Base-by-base conservation (phyloP, 2,113 vertebrate species). In the Anhinga rufa region DNA sequence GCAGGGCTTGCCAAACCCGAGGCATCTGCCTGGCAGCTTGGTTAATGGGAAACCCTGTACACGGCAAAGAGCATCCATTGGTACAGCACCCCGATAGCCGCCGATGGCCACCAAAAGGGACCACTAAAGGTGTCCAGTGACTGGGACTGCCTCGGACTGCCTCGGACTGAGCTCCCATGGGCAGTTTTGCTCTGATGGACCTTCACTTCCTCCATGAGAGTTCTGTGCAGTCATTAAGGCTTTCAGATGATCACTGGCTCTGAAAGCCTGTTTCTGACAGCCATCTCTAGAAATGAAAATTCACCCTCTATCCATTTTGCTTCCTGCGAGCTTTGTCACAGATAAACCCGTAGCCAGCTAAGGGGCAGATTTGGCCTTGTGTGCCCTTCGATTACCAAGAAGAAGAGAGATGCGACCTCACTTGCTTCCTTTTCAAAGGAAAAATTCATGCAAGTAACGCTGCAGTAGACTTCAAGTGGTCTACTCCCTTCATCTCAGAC, bases 41-140 rank as follows among this genome's bases (percentile, higher is more conserved):
- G 40, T 14, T 10, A 26, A 16, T 1, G 54, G 46, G 70, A 61
- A 29, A 76, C 34, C 79, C 54, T 3, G 0, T 4, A 25, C 48
- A 4, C 9, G 1, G 55, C 54, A 38, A 11, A 61, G 80, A 24
- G 71, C 66, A n/a, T 17, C 55, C 3, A 1, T 14, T 1, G 7
- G 40, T 29, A 8, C 48, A 20, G 64, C 10, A 17, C 55, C 40
- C 71, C 9, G 0, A 12, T 1, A 49, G 64, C 55, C 4, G 40
- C 48, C 71, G 2, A 20, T 3, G 40, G 48, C 40, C 48, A n/a
- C 48, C 80, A 25, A 18, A 51, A 58, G 28, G 78, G 14, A 52
- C 36, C 26, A 32, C 9, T 22, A 16, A 31, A 26, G 40, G 25
- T 12, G 29, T 15, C 29, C 28, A 17, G 54, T 13, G 62, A 14